Base-by-base conservation (phyloP, 2,113 vertebrate genomes). In the Thermophis baileyi region DNA sequence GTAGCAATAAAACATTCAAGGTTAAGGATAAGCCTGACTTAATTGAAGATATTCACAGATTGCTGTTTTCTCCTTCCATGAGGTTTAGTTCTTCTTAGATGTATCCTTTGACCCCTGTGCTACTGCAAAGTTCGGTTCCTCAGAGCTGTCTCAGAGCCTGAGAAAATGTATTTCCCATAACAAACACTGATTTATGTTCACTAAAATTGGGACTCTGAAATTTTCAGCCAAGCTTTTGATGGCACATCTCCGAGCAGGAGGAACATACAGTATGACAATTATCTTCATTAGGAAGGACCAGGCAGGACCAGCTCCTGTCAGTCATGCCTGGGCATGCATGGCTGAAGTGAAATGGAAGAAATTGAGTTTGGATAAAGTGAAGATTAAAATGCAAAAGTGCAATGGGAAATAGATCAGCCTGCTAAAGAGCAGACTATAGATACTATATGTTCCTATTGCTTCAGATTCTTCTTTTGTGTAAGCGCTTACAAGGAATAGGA, bases 211-310 rank as follows among this genome's bases (percentile, higher is more conserved):
- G 44, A 7, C 30, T 35, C 25, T 54, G 44, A 30, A 25, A 40
- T 87, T 91, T 91, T 30, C 47, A 92, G 91, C 27, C 54, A 50
- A 92, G 57, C 24, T 35, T 92, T 92, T 88, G 87, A 88, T 69
- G 91, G 47, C 55, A 60, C 35, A 69, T 14, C 40, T 51, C 47
- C 24, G 63, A 60, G 55, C 47, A 88, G 47, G 91, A 24, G 24
- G n/a, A n/a, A 49, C 46, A 44, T 88, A 60, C 24, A 60, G 25
- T 11, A 69, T 69, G 91, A 40, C 91, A 88, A 47, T 27, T 27
- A 12, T 88, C n/a, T 92, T 51, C 12, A 10, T 63, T 88, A 92
- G 87, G 55, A 92, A 51, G 89, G 81, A 35, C n/a, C 60, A 49
- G 60, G n/a, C 74, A 85, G 3, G n/a, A 14, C 16, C 40, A 51